These are phyloP conservation scores for Anodontia alba DNA, from an alignment of 2,888 invertebrate species.

Conservation along the genomic window DNA sequence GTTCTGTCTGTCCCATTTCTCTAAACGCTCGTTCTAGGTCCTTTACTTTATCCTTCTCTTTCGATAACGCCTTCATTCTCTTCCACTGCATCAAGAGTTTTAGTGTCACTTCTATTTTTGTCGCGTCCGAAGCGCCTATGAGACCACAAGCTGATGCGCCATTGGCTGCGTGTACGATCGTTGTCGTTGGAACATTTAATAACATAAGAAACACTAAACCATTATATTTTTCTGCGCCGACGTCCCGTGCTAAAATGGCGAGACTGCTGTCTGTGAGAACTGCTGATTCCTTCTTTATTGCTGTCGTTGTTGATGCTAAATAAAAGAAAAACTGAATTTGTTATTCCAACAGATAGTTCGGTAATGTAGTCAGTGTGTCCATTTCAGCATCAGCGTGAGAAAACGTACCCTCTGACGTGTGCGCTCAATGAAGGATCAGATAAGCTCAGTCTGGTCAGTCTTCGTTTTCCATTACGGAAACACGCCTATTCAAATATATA, in stretches of 20 bases:
- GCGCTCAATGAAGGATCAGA: no score
- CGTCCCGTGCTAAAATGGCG: constrained; percentile 63
- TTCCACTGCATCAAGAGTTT: constrained; percentile 72
- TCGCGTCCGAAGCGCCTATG: constrained; percentile 51
- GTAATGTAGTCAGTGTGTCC: no score
- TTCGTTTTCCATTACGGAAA: no score
- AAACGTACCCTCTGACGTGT: no score
- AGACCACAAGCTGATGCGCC: constrained; percentile 52
- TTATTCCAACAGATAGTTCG: no score
- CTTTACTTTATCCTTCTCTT: constrained; percentile 74
- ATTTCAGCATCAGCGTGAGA: no score
- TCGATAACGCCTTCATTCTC: constrained; percentile 60
- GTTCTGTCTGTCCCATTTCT: constrained; percentile 75
- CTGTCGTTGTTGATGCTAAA: constrained; percentile 49
- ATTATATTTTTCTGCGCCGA: constrained; percentile 64
- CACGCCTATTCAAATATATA: no score
- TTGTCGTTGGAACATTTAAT: constrained; percentile 74
- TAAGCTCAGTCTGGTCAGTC: no score
- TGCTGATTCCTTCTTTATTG: constrained; percentile 65
- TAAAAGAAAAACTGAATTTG: constrained; percentile 28
- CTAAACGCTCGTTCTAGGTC: constrained; percentile 73
- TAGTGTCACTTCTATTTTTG: constrained; percentile 61
- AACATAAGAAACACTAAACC: constrained; percentile 72
- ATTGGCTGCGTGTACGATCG: constrained; percentile 70
- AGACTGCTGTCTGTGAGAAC: constrained; percentile 71